These are phyloP conservation scores for Sorex maritimensis DNA, from an alignment of 2,797 vertebrate genomes.

Conservation along the genomic window DNA sequence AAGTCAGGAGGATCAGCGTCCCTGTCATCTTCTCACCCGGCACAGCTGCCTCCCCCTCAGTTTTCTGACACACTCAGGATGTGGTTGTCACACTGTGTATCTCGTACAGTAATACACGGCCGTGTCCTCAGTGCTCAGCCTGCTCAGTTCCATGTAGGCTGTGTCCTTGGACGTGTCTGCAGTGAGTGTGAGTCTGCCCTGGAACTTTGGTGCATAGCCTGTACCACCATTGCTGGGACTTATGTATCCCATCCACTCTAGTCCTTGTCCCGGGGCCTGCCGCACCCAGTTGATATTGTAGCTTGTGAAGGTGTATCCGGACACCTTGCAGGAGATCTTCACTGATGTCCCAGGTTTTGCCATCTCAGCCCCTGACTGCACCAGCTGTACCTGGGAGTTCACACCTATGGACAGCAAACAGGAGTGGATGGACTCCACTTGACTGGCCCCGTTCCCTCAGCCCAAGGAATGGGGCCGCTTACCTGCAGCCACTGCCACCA, in stretches of 20 bases:
- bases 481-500: not conserved
- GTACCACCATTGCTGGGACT: not conserved
- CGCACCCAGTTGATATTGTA: rapidly evolving
- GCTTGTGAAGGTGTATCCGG: not conserved
- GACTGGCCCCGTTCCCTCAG: not conserved
- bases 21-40: no score
- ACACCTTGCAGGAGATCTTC: not conserved
- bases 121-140: no score
- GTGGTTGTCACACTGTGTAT: no score
- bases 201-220: no score
- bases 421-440: rapidly evolving
- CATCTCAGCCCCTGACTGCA: not conserved
- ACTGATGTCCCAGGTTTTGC: not conserved
- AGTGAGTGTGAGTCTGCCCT: no score
- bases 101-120: no score
- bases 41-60: no score
- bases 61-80: no score
- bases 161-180: not conserved
- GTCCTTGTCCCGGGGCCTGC: not conserved
- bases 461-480: no score
- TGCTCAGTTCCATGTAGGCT: no score
- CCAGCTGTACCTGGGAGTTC: not conserved
- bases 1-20: no score
- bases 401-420: not conserved
- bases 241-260: not conserved